Base-by-base conservation (phyloP, 2,113 vertebrate species). In the Grus americana region DNA sequence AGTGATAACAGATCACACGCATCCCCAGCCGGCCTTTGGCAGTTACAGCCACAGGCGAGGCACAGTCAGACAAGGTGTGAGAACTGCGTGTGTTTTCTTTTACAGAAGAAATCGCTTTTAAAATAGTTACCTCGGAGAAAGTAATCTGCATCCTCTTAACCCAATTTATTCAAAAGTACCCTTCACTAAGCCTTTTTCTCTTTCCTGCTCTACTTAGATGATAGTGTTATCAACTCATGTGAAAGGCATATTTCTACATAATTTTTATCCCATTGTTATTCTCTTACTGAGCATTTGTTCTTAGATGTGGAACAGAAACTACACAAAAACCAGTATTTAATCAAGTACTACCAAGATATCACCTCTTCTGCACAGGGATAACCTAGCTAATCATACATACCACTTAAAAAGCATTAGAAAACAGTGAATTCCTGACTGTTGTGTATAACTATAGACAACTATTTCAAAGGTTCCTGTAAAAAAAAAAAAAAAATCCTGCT, bases 141-240 rank as follows among this genome's bases (percentile, higher is more conserved):
- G 58, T 50, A 83, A 93, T 94, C 88, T 94, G 88, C 94, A 95
- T 76, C 87, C 75, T 95, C 88, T 96, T 92, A 96, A 94, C 93
- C 82, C 82, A 73, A 88, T 96, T 96, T 95, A 89, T 92, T 95
- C 92, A 70, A 55, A 91, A 94, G 74, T 55, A 95, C 38, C 85
- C 55, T 88, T 93, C 91, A 78, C 57, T 78, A 87, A 97, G 84
- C 36, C 57, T 95, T 96, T 92, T 49, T 88, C 78, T 62, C 71
- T 95, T 63, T 82, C 84, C 79, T 90, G 80, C 62, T 95, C 78
- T 95, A 72, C 66, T 94, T 83, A 82, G 12, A 78, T 10, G 29
- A 72, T 8, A 73, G 70, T 8, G 18, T 71, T 84, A 88, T 18
- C 62, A 76, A 71, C 58, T 59, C 22, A 0, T 13, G 38, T 21